Evolutionary conservation across 1,140 invertebrate species (phyloP), one percentile per base, ranked within the genome.

Genomic region (Diuraphis noxia): DNA sequence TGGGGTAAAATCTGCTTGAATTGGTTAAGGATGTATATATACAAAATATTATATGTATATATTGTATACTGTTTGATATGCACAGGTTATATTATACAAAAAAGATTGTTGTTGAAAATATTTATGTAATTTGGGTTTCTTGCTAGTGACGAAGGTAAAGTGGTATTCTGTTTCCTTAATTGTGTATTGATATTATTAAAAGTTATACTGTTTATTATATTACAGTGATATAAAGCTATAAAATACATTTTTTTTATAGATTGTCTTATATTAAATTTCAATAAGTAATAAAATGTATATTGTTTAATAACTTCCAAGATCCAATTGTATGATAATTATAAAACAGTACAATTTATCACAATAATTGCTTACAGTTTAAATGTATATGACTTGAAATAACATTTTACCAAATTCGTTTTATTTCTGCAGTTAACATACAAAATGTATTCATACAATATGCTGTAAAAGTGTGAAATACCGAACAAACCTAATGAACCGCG

Each of bases 401-500:
- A 8, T 43, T 8, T 3, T 17, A 4, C 34, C 30, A 49, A 34
- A 49, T 86, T 46, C 30, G 34, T 87, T 87, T 56, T 56, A 56
- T 87, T 87, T 52, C 23, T 87, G 3, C 40, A 17, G 7, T 6
- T 23, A 56, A 87, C 43, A 25, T 49, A 49, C 10, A 38, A 21
- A 21, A 87, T 86, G 40, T 56, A 36, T 87, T 87, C 52, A 56
- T 56, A 38, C 49, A 87, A 52, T 56, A 87, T 87, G 85, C 30
- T 86, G 43, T 34, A 34, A 86, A 87, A 87, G 38, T 86, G 43
- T 34, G 84, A 86, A 87, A 56, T 87, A n/a, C 46, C 30, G 85
- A 87, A 87, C 34, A 87, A 56, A 87, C 36, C 85, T 87, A 87
- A 87, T 87, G 85, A 87, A 87, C 46, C 85, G 85, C 38, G 56